Conservation (phyloP, 2,113 vertebrate species). For the Crocuta crocuta region DNA sequence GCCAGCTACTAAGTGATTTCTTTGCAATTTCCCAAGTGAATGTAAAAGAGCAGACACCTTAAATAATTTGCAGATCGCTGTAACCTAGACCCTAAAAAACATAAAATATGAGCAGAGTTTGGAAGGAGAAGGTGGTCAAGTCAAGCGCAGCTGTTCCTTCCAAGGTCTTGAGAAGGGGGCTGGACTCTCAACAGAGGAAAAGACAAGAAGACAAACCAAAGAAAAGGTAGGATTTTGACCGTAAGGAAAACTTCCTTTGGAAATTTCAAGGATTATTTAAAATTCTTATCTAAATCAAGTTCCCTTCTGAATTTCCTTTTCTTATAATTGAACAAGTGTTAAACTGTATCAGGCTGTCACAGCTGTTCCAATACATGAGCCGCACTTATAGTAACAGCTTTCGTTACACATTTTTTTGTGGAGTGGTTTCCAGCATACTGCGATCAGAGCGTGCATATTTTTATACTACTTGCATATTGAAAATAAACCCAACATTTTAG, state of each 20-base stretch:
- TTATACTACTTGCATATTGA: conserved; percentile 84
- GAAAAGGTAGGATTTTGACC: not conserved
- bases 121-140: not conserved
- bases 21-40: conserved; percentile 73
- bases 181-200: fast-evolving
- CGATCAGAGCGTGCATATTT: conserved; percentile 85
- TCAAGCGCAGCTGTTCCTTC: not conserved
- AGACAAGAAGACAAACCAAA: fast-evolving
- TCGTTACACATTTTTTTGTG: conserved; percentile 90
- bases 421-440: conserved; percentile 84
- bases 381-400: conserved; percentile 87
- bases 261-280: conserved; percentile 79
- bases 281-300: conserved; percentile 84
- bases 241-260: conserved; percentile 28
- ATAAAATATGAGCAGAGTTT: conserved; percentile 7
- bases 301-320: conserved; percentile 83
- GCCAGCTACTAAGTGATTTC: conserved; percentile 71
- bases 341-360: conserved; percentile 84
- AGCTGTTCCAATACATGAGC: conserved; percentile 88
- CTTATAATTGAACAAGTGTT: conserved; percentile 87
- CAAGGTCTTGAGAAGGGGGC: not conserved
- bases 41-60: conserved; percentile 78
- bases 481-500: conserved; percentile 86
- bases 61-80: conserved; percentile 82
- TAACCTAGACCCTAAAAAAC: conserved; percentile 74